Evolutionary conservation across 2,888 invertebrate genomes (phyloP), one percentile per base, ranked within the genome.

Genomic region (Aelia acuminata): DNA sequence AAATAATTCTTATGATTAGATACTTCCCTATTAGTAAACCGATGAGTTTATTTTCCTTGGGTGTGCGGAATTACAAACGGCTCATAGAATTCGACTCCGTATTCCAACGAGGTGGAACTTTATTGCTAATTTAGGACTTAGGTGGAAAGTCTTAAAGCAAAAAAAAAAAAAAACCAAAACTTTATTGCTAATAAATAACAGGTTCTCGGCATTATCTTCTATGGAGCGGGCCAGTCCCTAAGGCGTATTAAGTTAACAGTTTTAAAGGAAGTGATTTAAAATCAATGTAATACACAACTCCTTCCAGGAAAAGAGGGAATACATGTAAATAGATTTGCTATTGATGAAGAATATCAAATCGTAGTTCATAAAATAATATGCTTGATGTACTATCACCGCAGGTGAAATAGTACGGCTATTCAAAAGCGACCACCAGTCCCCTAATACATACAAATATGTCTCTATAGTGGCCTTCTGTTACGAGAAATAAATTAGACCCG

Each of bases 131-230:
- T n/a, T n/a, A n/a, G n/a, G n/a, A n/a, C n/a, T n/a, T n/a, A n/a
- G n/a, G n/a, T n/a, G n/a, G n/a, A n/a, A n/a, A n/a, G n/a, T n/a
- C n/a, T n/a, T n/a, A n/a, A n/a, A n/a, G n/a, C n/a, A n/a, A n/a
- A n/a, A n/a, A n/a, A n/a, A n/a, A n/a, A n/a, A n/a, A n/a, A n/a
- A n/a, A n/a, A n/a, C n/a, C n/a, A n/a, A n/a, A 80, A 80, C 80
- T 80, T 80, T 80, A 80, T 80, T 80, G 80, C 80, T 80, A 5
- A 80, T 80, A 80, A 80, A 80, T 80, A 80, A 80, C 80, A 80
- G 80, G 80, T 80, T 80, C 43, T 3, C 43, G 5, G 43, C 80
- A 43, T 80, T 80, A 80, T 47, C 80, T 43, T 47, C n/a, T 70
- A 70, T 35, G 63, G 63, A 70, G 63, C 63, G 31, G 31, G 4